Evolutionary conservation across 2,113 vertebrate species (phyloP).

Genomic region (Saguinus imperator): DNA sequence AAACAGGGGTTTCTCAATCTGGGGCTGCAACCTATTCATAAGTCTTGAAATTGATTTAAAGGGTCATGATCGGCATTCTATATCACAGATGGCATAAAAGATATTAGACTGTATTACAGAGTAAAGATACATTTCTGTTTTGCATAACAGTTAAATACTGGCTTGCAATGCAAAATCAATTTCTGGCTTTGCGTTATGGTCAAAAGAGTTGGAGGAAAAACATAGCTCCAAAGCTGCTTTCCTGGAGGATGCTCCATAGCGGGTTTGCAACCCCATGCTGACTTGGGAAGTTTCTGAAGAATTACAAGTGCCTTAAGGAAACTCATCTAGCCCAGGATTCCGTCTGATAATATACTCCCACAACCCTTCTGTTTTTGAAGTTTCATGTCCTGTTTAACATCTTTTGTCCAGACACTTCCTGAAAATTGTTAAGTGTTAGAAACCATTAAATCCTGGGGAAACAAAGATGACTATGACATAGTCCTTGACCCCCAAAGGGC

Average conservation of each 20-base stretch:
- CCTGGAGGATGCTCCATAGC: neutral
- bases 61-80: neutral
- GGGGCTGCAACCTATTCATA: neutral
- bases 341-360: neutral
- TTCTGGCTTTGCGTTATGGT: neutral
- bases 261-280: neutral
- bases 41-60: slow-evolving; percentile 4
- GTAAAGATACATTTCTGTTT: neutral
- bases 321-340: neutral
- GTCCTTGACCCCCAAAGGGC: neutral
- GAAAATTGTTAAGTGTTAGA: slow-evolving; percentile 7
- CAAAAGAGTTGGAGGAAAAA: neutral
- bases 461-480: neutral
- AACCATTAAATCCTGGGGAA: slow-evolving; percentile 23
- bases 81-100: neutral
- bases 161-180: neutral
- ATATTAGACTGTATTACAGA: neutral
- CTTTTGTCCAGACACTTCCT: neutral
- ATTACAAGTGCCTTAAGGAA: neutral
- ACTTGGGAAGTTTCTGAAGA: neutral
- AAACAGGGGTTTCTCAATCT: neutral
- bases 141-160: neutral
- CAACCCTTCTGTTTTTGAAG: neutral
- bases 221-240: neutral
- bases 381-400: neutral